phyloP scores from a whole-genome alignment of 2,797 vertebrate species.

The Sternarchorhynchus goeldii region DNA sequence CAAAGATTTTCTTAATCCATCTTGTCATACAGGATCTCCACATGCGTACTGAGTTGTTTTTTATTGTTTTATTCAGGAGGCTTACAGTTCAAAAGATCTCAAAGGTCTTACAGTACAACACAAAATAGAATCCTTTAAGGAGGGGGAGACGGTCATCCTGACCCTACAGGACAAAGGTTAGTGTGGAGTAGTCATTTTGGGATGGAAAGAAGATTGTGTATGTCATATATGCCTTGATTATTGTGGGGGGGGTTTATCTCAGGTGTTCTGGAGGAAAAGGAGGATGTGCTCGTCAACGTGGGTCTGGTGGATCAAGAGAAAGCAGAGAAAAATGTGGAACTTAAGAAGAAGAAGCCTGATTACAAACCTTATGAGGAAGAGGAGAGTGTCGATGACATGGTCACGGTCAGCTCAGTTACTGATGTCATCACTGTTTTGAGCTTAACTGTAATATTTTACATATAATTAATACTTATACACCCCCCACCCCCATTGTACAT shows the following conservation, averaged over 20 bases:
- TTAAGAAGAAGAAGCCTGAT: constrained; percentile 89
- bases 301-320: constrained; percentile 86
- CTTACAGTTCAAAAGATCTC: constrained; percentile 81
- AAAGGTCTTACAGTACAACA: constrained; percentile 92
- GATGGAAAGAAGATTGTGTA: too few species aligned
- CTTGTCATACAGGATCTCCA: background rate
- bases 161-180: constrained; percentile 90
- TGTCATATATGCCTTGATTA: background rate
- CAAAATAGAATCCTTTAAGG: constrained; percentile 83
- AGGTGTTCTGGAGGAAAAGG: constrained; percentile 85
- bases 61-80: constrained; percentile 55
- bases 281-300: constrained; percentile 87
- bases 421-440: background rate
- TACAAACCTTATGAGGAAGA: constrained; percentile 90
- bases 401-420: constrained; percentile 58
- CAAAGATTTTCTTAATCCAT: too few species aligned
- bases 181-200: background rate
- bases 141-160: constrained; percentile 84
- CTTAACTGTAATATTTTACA: background rate
- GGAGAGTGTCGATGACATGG: constrained; percentile 88
- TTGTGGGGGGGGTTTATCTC: constrained; percentile 16
- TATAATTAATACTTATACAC: too few species aligned
- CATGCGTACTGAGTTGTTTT: background rate
- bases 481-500: too few species aligned
- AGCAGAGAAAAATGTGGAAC: constrained; percentile 89